Evolutionary conservation across 2,888 invertebrate genomes (phyloP).

Genomic region (Nebria brevicollis): DNA sequence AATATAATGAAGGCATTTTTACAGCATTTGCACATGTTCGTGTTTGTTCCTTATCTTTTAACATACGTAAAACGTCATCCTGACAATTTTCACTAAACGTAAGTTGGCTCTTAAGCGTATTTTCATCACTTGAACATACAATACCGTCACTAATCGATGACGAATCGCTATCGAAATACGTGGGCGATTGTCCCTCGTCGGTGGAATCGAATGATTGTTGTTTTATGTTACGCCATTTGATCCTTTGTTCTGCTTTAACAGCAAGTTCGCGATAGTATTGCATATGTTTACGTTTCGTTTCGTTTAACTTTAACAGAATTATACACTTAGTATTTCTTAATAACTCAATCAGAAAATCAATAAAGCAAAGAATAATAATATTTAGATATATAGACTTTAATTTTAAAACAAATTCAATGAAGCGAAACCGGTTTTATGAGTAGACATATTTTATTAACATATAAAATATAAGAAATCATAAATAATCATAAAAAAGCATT

Average conservation of each 20-base stretch:
- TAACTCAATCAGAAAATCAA: conserved; percentile 11
- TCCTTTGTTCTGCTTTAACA: conserved; percentile 70
- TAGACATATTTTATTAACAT: too few species aligned
- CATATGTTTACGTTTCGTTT: conserved; percentile 72
- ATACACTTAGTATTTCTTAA: conserved; percentile 26
- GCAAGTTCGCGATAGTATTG: conserved; percentile 74
- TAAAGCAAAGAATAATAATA: too few species aligned
- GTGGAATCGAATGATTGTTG: conserved; percentile 13
- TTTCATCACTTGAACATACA: conserved; percentile 23
- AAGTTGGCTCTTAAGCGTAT: conserved; percentile 19
- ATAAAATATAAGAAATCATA: too few species aligned
- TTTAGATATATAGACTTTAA: too few species aligned
- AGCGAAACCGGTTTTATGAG: too few species aligned
- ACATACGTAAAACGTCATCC: conserved; percentile 33
- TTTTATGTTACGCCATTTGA: conserved; percentile 64
- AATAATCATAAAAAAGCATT: not conserved
- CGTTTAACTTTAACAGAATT: conserved; percentile 68
- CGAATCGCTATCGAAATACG: conserved; percentile 21
- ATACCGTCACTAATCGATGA: conserved; percentile 18
- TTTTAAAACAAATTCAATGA: too few species aligned
- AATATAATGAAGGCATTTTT: conserved; percentile 26
- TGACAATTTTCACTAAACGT: conserved; percentile 22
- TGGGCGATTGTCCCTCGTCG: not conserved
- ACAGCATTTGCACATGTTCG: conserved; percentile 12
- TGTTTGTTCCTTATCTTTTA: conserved; percentile 14